Evolutionary conservation across 53 echinoderm and acorn worm genomes (phyloP), one percentile per base, ranked within the genome.

Genomic region (Actinopyga echinites): DNA sequence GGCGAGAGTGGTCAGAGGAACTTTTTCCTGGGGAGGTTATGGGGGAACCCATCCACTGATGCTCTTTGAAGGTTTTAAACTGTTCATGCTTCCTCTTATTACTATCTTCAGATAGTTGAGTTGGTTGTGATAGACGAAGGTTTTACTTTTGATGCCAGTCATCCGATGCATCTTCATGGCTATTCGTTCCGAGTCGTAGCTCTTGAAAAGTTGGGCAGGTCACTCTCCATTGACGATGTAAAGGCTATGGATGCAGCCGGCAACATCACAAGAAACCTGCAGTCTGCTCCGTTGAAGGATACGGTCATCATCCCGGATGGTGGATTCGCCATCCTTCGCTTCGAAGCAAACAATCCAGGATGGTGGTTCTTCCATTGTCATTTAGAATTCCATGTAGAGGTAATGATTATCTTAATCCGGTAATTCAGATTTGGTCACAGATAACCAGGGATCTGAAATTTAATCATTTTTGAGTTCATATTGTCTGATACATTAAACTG

Each of bases 141-240:
- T 26, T 37, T 91, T 20, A 74, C 86, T 11, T 93, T 88, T 36
- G 67, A 59, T 71, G 84, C 74, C 12, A 95, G 88, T 45, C 95
- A 95, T 35, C 95, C 95, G 0, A 91, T 95, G 89, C 95, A 95
- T 74, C 45, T 95, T 26, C 95, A 95, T 75, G 95, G 95, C 2
- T 83, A 95, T 82, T 88, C 59, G 53, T 93, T 95, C 69, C 89
- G 79, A 1, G 91, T 95, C 5, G 85, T 95, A 13, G 93, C 89
- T 30, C 83, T 91, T 73, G 85, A 88, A 15, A 90, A 56, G 58
- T 24, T 95, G 1, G 89, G 86, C 33, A 29, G 7, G 0, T 29
- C 52, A 1, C 89, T 85, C 2, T 90, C 88, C 6, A 66, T 93
- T 11, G 91, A 93, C 31, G 89, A 93, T 37, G 91, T 95, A 30